Percentiles rank a stretch among this genome's conserved stretches.
Conservation (phyloP, 2,797 vertebrate species). For the Echiichthys vipera region DNA sequence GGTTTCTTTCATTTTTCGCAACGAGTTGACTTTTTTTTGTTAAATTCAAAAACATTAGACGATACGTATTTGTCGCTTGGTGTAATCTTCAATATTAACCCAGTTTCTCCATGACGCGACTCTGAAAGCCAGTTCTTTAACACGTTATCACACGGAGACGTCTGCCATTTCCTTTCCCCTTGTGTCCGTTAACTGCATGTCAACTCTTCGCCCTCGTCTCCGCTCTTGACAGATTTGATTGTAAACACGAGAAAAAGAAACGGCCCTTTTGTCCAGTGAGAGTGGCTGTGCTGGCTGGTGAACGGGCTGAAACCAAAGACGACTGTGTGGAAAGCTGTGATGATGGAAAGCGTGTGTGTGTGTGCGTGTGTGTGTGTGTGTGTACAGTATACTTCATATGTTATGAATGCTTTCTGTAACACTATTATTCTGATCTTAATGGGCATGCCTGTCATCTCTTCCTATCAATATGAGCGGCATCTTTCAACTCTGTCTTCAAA, state of each 20-base stretch:
- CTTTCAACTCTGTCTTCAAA: not conserved
- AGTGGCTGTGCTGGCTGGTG: constrained; percentile 1
- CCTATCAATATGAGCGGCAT: not conserved
- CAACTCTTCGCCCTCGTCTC: not conserved
- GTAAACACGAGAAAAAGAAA: constrained; percentile 23
- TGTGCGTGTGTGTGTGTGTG: not conserved
- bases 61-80: not conserved
- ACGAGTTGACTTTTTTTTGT: not conserved
- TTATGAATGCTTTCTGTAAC: not conserved
- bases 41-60: not conserved
- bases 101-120: not conserved
- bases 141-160: not conserved
- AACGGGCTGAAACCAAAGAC: constrained; percentile 63
- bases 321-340: constrained; percentile 32
- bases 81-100: not conserved
- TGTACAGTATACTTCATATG: not conserved
- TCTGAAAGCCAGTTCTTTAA: not conserved
- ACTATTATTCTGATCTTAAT: not conserved
- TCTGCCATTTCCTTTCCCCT: not conserved
- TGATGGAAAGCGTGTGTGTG: not conserved
- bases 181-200: constrained; percentile 43
- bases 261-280: constrained; percentile 4
- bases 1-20: not conserved
- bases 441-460: not conserved
- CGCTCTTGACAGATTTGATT: constrained; percentile 51